Base-by-base conservation (phyloP, 2,797 vertebrate genomes). In the Dipus sagitta region DNA sequence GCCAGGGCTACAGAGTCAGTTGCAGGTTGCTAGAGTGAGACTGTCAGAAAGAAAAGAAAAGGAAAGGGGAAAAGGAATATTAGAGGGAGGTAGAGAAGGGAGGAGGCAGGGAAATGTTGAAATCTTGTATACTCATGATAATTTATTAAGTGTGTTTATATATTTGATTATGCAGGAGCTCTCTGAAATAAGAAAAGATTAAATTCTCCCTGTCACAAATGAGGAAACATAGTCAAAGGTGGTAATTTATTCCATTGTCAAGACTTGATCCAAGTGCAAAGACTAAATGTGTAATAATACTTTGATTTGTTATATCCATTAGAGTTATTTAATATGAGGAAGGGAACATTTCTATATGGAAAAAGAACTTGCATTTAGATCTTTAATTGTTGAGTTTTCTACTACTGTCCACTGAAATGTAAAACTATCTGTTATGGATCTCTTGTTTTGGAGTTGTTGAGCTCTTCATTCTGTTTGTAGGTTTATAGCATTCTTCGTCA, bases 401-500 rank as follows among this genome's bases (percentile, higher is more conserved):
- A 64, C 71, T 58, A 28, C 67, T 72, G 1, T 76, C 88, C 78
- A 54, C 47, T 87, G 32, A 87, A 84, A 78, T 85, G 38, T 71
- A 62, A 92, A 88, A 90, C 32, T 92, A 30, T 0, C 13, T 68
- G 0, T 94, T 72, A 17, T 62, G 85, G 23, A 52, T 92, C 47
- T 85, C 87, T 94, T 91, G 17, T 21, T 52, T 93, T 91, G 64
- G 18, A 82, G 82, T 92, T 94, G 14, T 79, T 94, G 65, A 77
- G 11, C 82, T 89, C 75, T 79, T 93, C 15, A 38, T 91, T 94
- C 83, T 96, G 70, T 81, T 90, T 67, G 10, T 97, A 99, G 99
- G 99, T 99, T 93, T 99, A 99, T 97, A 99, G 99, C 97, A 99
- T 99, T 97, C 98, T 99, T 97, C 99, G 99, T 90, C 99, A 99